Base-by-base conservation (phyloP, 2,797 vertebrate species). In the Intellagama lesueurii region DNA sequence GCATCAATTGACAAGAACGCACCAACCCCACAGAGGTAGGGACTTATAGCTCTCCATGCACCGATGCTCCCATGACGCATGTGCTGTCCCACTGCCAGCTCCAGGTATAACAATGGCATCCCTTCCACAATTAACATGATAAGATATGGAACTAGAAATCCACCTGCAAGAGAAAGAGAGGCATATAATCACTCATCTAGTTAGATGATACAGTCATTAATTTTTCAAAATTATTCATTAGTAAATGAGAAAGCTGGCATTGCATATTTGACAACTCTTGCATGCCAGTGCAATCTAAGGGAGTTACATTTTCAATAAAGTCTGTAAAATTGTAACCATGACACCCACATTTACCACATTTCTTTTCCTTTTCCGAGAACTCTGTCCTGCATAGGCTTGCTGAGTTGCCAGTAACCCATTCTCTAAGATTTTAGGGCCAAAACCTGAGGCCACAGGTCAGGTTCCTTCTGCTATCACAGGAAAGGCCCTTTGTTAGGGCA, bases 1-100 rank as follows among this genome's bases (percentile, higher is more conserved):
- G 5, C 6, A 47, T n/a, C 12, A 32, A 91, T 64, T 60, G 5
- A 89, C 22, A 56, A 77, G 56, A 84, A 96, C 98, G 1, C 96
- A 99, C 99, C 99, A 0, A 99, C 93, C 1, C 99, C 99, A 0
- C 98, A 96, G 81, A 99, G 96, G 94, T 99, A 99, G 11, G 99
- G 98, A 92, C 96, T 99, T 92, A 99, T 98, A 24, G 97, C 94
- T 1, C 94, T 97, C 98, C 98, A 99, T 5, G 98, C 97, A 0
- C 98, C 97, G 0, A 99, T 98, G 96, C 99, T 99, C 68, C 99
- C 98, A 88, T 96, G 95, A 8, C 98, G 97, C 98, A 99, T 98
- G 90, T 97, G 98, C 96, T 99, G 99, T 64, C 99, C 99, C 81
- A 99, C 97, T 0, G 98, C 98, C 81, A 99, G 96, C 91, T 99